phyloP scores from a whole-genome alignment of 1,140 invertebrate genomes.

The Cydia fagiglandana region DNA sequence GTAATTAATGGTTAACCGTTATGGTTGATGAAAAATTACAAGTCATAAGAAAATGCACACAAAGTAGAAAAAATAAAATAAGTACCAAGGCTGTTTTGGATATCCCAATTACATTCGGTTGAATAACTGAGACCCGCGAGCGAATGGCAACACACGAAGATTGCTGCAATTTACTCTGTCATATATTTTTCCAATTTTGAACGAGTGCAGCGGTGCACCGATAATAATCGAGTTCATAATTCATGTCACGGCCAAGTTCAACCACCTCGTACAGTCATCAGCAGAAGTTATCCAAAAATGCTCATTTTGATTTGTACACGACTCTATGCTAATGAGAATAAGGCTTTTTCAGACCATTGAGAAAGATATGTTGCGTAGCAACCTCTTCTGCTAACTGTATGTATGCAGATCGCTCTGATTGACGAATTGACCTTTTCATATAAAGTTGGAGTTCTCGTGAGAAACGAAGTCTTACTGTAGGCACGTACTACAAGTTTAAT shows the following conservation, averaged over 20 bases:
- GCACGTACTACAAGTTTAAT: conserved; percentile 13
- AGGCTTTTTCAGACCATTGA: neutral
- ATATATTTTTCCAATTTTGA: conserved; percentile 7
- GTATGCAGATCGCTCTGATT: conserved; percentile 18
- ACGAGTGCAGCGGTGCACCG: conserved; percentile 43
- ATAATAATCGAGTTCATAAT: conserved; percentile 51
- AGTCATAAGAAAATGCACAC: too few relatives aligned
- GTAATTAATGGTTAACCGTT: too few relatives aligned
- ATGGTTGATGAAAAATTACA: too few relatives aligned
- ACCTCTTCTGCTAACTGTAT: neutral
- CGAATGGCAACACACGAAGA: conserved; percentile 13
- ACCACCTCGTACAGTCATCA: conserved; percentile 41
- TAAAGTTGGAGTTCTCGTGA: neutral
- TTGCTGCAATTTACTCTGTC: conserved; percentile 26
- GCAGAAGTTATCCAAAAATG: neutral
- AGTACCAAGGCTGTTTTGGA: neutral
- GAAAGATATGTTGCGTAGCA: neutral
- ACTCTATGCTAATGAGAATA: neutral
- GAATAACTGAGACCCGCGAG: neutral
- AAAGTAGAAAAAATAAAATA: neutral
- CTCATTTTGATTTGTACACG: neutral
- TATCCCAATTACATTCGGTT: neutral
- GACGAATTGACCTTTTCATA: conserved; percentile 19
- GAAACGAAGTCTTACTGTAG: neutral
- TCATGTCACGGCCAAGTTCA: conserved; percentile 57